Evolutionary conservation across 2,113 vertebrate species (phyloP).

Genomic region (Progne subis): DNA sequence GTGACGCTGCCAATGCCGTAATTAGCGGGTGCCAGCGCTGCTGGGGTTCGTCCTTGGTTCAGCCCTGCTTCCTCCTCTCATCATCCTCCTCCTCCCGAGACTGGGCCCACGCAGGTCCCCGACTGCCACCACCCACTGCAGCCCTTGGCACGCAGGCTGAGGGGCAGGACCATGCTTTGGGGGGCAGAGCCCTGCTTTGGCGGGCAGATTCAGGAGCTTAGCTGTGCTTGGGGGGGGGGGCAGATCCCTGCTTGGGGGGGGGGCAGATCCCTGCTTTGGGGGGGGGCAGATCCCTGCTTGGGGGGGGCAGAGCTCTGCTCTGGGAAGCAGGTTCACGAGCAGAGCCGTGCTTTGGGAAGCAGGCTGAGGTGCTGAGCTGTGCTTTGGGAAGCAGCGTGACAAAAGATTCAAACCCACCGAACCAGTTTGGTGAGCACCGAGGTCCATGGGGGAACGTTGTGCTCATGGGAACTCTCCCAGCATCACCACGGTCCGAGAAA

Average conservation of each 20-base stretch:
- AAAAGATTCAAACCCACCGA: neutral
- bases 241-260: neutral
- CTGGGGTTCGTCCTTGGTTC: neutral
- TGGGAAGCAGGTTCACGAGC: too few relatives aligned
- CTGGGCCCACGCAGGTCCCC: neutral
- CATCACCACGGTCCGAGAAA: accelerated
- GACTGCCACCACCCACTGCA: neutral
- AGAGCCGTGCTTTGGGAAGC: accelerated
- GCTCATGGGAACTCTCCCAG: accelerated
- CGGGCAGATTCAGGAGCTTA: too few relatives aligned
- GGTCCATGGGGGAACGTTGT: accelerated
- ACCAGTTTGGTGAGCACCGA: accelerated
- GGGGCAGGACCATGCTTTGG: too few relatives aligned
- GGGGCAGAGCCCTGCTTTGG: too few relatives aligned
- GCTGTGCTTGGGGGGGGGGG: too few relatives aligned
- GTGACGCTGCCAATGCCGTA: accelerated
- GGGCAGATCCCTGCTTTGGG: too few relatives aligned
- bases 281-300: neutral
- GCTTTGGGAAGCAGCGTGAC: neutral
- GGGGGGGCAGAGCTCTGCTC: accelerated
- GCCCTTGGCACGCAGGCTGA: neutral
- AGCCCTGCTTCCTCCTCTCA: neutral
- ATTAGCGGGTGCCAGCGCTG: neutral
- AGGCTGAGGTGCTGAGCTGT: neutral
- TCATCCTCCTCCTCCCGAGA: neutral